Evolutionary conservation across 2,888 invertebrate species (phyloP).

Genomic region (Sympetrum striolatum): DNA sequence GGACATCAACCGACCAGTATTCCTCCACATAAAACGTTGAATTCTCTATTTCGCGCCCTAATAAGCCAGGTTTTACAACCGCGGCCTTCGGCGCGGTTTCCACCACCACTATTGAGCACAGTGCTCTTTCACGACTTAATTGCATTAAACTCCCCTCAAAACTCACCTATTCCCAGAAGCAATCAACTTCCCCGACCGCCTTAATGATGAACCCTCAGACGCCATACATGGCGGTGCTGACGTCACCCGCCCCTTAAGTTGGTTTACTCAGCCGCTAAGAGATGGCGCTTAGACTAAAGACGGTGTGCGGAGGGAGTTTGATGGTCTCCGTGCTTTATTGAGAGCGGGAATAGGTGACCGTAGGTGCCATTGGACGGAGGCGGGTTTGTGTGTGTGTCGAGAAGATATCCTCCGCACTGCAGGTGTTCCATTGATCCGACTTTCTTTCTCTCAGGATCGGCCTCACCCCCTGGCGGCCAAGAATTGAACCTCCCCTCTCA

Average conservation of each 20-base stretch:
- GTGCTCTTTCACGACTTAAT: not conserved
- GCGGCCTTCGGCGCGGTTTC: not conserved
- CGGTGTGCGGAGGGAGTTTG: not conserved
- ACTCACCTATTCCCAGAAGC: not conserved
- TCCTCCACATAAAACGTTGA: not conserved
- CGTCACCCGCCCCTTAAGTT: not conserved
- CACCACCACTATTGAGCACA: not conserved
- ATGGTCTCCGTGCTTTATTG: not conserved
- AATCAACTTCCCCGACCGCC: not conserved
- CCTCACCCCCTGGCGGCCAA: not conserved
- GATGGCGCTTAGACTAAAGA: not conserved
- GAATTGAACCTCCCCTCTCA: not conserved
- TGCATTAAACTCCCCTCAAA: not conserved
- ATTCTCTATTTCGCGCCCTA: not conserved
- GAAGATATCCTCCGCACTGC: slow-evolving; percentile 27
- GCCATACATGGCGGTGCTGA: not conserved
- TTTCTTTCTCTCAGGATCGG: slow-evolving; percentile 15
- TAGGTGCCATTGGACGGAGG: not conserved
- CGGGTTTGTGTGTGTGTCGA: not conserved
- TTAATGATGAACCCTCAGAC: not conserved
- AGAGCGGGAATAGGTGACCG: not conserved
- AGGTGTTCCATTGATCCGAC: slow-evolving; percentile 41
- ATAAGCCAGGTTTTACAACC: not conserved
- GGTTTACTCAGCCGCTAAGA: not conserved
- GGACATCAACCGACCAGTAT: no score